Base-by-base conservation (phyloP, 2,797 vertebrate genomes). In the Crypturellus tataupa region DNA sequence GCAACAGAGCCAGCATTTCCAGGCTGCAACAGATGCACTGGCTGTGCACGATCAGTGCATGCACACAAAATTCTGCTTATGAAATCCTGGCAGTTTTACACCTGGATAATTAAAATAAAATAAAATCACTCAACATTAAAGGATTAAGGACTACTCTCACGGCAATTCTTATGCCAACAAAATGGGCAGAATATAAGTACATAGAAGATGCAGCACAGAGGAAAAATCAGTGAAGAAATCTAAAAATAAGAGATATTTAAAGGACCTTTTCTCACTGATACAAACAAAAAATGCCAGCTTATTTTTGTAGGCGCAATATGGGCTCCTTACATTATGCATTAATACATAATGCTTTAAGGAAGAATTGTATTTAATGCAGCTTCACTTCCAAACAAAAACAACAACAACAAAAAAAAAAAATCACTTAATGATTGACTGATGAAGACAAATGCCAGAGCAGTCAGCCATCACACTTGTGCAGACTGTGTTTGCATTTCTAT, bases 291-390 rank as follows among this genome's bases (percentile, higher is more conserved):
- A 31, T 42, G 70, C 53, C 72, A 85, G 63, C 40, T 68, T 76
- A 78, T 76, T 77, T 63, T 70, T 62, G 2, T 21, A 40, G 77
- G 59, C 92, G 27, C 39, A 31, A 29, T 20, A 55, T 2, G 17
- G 72, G 21, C 65, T 49, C 75, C 63, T 90, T 68, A 31, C 9
- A 35, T 65, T 87, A 73, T 55, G 46, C 63, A 69, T 8, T 64
- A 87, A 70, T 49, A 84, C 27, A 14, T 59, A 79, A 76, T 49
- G 21, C 24, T 67, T 89, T 73, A 56, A 67, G 82, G 87, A 92
- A 94, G 56, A 95, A 85, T 37, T 93, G 89, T 68, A 90, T 59
- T 89, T 86, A 90, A 85, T 39, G 64, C 78, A 77, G 89, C 53
- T 84, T 80, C 77, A 64, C 77, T 88, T 93, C 87, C 33, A 44